Percentiles rank a stretch among this genome's conserved stretches.
phyloP scores from a whole-genome alignment of 2,113 vertebrate genomes.

The Nesoenas mayeri region DNA sequence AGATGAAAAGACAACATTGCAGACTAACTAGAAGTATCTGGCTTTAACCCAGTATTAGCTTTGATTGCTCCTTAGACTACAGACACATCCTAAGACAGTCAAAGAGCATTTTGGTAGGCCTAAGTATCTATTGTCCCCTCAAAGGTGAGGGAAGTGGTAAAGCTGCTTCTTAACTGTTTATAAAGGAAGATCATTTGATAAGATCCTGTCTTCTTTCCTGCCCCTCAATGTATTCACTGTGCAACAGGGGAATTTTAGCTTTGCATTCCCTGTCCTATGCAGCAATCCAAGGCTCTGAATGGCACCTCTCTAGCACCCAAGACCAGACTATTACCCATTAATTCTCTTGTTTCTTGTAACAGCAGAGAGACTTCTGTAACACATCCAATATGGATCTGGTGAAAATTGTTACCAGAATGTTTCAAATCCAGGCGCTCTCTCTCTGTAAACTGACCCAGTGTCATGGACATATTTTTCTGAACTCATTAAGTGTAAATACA shows the following conservation, averaged over 20 bases:
- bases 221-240: not conserved
- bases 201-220: constrained; percentile 54
- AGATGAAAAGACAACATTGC: not conserved
- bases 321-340: not conserved
- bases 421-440: constrained; percentile 14
- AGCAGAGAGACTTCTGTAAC: not conserved
- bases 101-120: not conserved
- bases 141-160: not conserved
- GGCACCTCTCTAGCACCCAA: not conserved
- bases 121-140: not conserved
- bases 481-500: not conserved
- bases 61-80: not conserved
- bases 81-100: not conserved
- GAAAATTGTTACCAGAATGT: constrained; percentile 40
- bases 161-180: constrained; percentile 6
- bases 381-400: not conserved
- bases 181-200: constrained; percentile 44
- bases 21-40: constrained; percentile 9
- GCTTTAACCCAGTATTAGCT: not conserved
- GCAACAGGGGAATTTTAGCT: not conserved
- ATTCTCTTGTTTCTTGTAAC: not conserved
- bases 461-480: not conserved
- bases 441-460: not conserved
- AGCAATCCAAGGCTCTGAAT: not conserved
- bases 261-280: not conserved